A percentile compares a stretch with the other conserved stretches of the same genome.
phyloP scores from a whole-genome alignment of 2,888 invertebrate genomes.

The Sesia apiformis region DNA sequence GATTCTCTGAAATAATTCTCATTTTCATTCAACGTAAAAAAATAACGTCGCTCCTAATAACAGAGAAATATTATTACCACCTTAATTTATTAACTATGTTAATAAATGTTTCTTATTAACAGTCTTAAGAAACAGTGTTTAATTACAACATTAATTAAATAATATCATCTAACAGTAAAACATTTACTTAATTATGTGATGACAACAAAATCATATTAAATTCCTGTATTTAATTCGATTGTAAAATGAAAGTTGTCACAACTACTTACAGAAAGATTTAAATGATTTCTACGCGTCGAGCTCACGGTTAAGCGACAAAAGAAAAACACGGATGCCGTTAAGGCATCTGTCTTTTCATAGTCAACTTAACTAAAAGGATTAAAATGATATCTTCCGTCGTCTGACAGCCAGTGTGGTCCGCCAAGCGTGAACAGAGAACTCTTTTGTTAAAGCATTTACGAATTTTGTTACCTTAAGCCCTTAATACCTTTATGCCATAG shows the following conservation, averaged over 20 bases:
- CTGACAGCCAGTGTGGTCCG: conserved; percentile 69
- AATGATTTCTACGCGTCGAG: not conserved
- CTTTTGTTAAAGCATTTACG: conserved; percentile 52
- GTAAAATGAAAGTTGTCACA: not conserved
- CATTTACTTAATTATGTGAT: too few species aligned
- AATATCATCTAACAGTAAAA: too few species aligned
- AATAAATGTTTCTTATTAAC: too few species aligned
- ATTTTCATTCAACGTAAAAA: too few species aligned
- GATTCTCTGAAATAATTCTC: too few species aligned
- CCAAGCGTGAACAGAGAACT: conserved; percentile 62
- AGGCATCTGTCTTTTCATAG: conserved; percentile 70
- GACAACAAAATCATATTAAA: not conserved
- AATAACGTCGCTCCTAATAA: too few species aligned
- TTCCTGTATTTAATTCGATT: not conserved
- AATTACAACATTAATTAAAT: too few species aligned
- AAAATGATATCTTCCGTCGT: conserved; percentile 72
- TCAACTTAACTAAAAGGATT: conserved; percentile 75
- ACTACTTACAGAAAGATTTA: not conserved
- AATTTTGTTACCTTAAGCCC: conserved; percentile 68
- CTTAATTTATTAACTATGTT: too few species aligned
- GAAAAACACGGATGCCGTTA: conserved; percentile 53
- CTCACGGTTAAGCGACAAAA: conserved; percentile 35
- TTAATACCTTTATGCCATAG: conserved; percentile 69
- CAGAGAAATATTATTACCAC: too few species aligned
- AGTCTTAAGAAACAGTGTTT: too few species aligned